These are phyloP conservation scores for Drosophila punjabiensis DNA, from an alignment of 1,140 invertebrate species.

Conservation along the genomic window DNA sequence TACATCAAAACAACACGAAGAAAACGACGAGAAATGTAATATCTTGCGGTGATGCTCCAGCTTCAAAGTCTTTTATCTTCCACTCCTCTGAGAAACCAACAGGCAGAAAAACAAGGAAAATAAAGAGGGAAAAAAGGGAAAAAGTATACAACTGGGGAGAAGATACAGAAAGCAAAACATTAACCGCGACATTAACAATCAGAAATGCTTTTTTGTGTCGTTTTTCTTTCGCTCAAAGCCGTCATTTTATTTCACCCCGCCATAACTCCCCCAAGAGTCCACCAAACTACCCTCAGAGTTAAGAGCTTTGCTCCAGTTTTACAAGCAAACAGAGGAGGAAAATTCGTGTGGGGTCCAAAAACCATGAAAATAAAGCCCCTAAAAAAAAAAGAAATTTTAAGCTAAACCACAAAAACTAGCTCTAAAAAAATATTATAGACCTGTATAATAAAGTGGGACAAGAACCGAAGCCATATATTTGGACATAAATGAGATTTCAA, in stretches of 20 bases:
- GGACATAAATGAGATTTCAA: constrained; percentile 16
- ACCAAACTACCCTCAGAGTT: constrained; percentile 49
- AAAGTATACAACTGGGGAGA: constrained; percentile 8
- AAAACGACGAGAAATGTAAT: constrained; percentile 16
- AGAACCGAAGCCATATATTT: neutral
- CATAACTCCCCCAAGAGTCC: constrained; percentile 25
- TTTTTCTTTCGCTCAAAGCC: constrained; percentile 33
- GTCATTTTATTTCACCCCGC: constrained; percentile 7
- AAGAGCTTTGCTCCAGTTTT: constrained; percentile 77
- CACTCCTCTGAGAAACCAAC: constrained; percentile 8
- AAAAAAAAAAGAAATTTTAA: constrained; percentile 14
- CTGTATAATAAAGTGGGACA: neutral
- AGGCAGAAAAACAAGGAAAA: constrained; percentile 11
- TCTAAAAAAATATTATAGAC: constrained; percentile 21
- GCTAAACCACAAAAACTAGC: constrained; percentile 22
- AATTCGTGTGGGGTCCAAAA: constrained; percentile 27
- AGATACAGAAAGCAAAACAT: constrained; percentile 44
- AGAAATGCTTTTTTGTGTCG: constrained; percentile 55
- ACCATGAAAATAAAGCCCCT: constrained; percentile 17
- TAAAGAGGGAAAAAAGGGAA: neutral
- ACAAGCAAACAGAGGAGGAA: constrained; percentile 48
- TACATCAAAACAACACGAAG: constrained; percentile 19
- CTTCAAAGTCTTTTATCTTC: constrained; percentile 29
- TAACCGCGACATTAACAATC: constrained; percentile 74
- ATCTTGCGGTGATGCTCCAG: constrained; percentile 16